Evolutionary conservation across 2,888 invertebrate species (phyloP).

Genomic region (Agrotis segetum): DNA sequence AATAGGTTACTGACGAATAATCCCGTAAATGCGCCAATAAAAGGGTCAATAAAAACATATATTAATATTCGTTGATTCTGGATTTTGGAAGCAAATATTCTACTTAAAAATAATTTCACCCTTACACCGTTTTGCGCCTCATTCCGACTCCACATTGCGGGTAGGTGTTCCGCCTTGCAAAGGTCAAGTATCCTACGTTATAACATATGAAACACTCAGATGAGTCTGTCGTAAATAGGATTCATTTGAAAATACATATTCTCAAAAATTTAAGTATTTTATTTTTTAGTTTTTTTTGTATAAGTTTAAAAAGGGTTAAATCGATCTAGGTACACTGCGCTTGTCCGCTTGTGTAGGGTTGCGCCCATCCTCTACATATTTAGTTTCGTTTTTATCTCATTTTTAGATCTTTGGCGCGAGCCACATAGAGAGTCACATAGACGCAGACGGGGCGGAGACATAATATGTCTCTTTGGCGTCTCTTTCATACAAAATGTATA

Average conservation of each 20-base stretch:
- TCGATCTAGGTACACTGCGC: too few relatives aligned
- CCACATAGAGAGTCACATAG: too few relatives aligned
- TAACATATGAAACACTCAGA: slow-evolving; percentile 65
- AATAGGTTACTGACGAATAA: slow-evolving; percentile 56
- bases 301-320: background rate
- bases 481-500: too few relatives aligned
- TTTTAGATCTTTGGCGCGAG: too few relatives aligned
- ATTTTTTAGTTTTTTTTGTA: background rate
- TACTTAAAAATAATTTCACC: slow-evolving; percentile 75
- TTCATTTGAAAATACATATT: background rate
- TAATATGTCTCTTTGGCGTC: too few relatives aligned
- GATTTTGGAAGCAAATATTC: slow-evolving; percentile 85
- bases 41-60: slow-evolving; percentile 85
- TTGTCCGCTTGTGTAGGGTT: too few relatives aligned
- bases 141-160: slow-evolving; percentile 63
- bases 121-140: slow-evolving; percentile 67
- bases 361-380: too few relatives aligned
- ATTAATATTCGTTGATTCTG: slow-evolving; percentile 90
- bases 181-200: slow-evolving; percentile 54
- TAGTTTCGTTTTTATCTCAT: too few relatives aligned
- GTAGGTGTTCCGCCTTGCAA: slow-evolving; percentile 58
- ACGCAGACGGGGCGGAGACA: too few relatives aligned
- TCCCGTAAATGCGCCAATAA: slow-evolving; percentile 76
- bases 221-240: slow-evolving; percentile 20
- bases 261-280: background rate